Base-by-base conservation (phyloP, 1,140 invertebrate species). In the Pogonus chalceus region DNA sequence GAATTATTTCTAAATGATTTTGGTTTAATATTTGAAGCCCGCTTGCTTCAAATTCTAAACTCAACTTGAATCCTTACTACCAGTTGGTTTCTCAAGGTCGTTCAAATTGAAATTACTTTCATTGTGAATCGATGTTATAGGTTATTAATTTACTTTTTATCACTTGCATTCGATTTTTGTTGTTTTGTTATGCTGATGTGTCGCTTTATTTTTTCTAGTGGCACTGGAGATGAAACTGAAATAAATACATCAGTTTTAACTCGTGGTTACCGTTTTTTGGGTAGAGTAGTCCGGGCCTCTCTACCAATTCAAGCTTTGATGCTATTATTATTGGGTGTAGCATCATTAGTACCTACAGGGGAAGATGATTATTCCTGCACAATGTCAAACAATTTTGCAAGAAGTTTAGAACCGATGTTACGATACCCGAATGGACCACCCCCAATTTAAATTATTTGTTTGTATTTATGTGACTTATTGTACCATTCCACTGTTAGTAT, bases 231-330 rank as follows among this genome's bases (percentile, higher is more conserved):
- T 69, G 76, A 75, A 57, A 71, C 71, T 66, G 75, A 74, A 59
- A 77, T 78, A 63, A 78, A 81, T 64, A 77, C 76, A 51, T 79
- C 81, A 58, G 79, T 84, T 50, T 74, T 90, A 59, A 75, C 78
- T 35, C 80, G 85, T 63, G 83, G 88, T 58, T 84, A 84, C 62
- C 80, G 84, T 43, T 93, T 92, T 78, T 76, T 95, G 63, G 82
- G 85, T 56, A 82, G 92, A 64, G 92, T 94, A 52, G 77, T 92
- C 54, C 78, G 90, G 65, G 87, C 91, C 26, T 93, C 92, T 12
- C 73, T 96, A 56, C 92, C 92, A 23, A 89, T 97, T 65, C 89
- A 93, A 72, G 87, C 90, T 26, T 72, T 96, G 56, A 85, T 95
- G 76, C 75, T 95, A 60, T 75, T 96, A 53, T 76, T 96, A 60